Percentiles rank a stretch among this genome's conserved stretches.
Conservation (phyloP, 2,888 invertebrate species). For the Plebejus melissa region DNA sequence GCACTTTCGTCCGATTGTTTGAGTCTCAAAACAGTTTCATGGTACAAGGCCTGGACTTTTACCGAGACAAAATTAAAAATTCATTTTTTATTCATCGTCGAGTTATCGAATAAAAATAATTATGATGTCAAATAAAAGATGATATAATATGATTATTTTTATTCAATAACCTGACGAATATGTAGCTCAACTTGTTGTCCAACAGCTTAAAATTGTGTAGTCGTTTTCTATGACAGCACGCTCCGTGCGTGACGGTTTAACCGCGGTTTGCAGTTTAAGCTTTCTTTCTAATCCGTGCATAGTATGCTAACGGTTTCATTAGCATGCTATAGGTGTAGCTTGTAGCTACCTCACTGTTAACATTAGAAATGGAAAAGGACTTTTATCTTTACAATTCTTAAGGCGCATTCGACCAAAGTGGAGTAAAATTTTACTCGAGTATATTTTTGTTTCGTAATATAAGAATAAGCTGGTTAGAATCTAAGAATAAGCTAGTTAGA, state of each 20-base stretch:
- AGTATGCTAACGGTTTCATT: not conserved
- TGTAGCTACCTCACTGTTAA: not conserved
- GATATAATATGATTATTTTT: too few relatives aligned
- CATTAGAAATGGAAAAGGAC: not conserved
- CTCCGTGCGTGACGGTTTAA: not conserved
- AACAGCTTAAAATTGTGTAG: not conserved
- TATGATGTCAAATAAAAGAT: too few relatives aligned
- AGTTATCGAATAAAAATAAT: too few relatives aligned
- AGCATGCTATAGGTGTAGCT: not conserved
- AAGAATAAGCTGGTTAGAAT: not conserved
- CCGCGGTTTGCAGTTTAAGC: not conserved
- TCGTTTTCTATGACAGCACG: not conserved
- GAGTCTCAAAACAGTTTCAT: too few relatives aligned
- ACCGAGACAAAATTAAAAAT: too few relatives aligned
- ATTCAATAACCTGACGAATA: too few relatives aligned
- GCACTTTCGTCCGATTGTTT: too few relatives aligned
- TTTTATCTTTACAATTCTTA: not conserved
- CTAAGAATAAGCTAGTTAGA: not conserved
- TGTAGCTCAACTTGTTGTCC: too few relatives aligned
- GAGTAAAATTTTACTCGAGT: not conserved
- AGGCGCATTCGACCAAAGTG: not conserved
- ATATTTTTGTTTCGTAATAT: not conserved
- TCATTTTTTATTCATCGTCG: too few relatives aligned
- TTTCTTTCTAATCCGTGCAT: not conserved
- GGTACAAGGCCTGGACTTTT: too few relatives aligned